Conservation (phyloP, 2,888 invertebrate species). For the Aleiodes alternator region DNA sequence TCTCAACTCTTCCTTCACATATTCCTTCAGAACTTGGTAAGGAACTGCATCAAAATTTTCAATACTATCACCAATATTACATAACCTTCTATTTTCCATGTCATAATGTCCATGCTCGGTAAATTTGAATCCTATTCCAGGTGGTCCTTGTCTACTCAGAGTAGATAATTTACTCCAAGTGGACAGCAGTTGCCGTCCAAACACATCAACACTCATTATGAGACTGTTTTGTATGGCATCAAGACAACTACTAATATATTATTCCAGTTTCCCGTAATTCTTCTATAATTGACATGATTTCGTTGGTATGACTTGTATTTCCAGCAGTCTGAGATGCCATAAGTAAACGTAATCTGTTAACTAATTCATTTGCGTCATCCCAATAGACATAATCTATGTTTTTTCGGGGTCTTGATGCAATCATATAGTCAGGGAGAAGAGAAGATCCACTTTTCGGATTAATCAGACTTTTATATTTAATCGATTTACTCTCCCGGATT, state of each 20-base stretch:
- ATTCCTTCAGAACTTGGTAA: not conserved
- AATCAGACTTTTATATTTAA: too few relatives aligned
- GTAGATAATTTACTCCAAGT: not conserved
- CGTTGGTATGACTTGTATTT: conserved; percentile 8
- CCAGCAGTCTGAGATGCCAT: not conserved
- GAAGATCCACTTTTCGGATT: too few relatives aligned
- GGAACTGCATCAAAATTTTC: conserved; percentile 38
- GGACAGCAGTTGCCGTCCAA: conserved; percentile 34
- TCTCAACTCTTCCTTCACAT: too few relatives aligned
- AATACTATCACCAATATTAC: conserved; percentile 39
- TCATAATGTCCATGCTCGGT: conserved; percentile 43
- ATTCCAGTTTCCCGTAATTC: too few relatives aligned
- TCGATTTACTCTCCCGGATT: too few relatives aligned
- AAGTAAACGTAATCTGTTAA: conserved; percentile 3
- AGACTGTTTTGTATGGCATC: not conserved
- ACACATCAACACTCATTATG: conserved; percentile 38
- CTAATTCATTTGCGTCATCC: conserved; percentile 3
- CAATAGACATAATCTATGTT: conserved; percentile 1
- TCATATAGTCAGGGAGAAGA: too few relatives aligned
- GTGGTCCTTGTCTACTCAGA: conserved; percentile 24
- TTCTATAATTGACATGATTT: conserved; percentile 8
- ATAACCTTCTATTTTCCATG: conserved; percentile 42
- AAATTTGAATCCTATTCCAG: conserved; percentile 37
- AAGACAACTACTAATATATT: too few relatives aligned
- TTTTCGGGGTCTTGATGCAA: not conserved